Evolutionary conservation across 2,797 vertebrate species (phyloP), one percentile per base, ranked within the genome.

Genomic region (Cryptoprocta ferox): DNA sequence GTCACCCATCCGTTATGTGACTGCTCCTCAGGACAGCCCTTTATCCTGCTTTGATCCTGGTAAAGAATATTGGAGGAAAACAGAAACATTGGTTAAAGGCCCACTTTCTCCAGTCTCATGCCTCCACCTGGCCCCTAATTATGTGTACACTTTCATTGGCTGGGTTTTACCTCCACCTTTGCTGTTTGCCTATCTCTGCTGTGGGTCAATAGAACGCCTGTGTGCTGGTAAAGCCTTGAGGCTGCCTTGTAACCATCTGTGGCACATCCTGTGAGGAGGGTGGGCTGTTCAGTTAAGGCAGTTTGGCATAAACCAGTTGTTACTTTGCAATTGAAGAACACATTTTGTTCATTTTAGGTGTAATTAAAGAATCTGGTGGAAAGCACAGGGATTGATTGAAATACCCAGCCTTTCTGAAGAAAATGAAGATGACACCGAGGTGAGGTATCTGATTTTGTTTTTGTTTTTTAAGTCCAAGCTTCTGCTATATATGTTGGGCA

Each of bases 361-460:
- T 97, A 96, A 89, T 98, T 94, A 98, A 98, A 98, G 98, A 98
- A 94, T 98, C 98, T 97, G 98, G 98, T 97, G 98, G 94, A 79
- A 98, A 98, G 96, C 98, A 98, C 97, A 98, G 97, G 98, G 98
- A 96, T 96, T 98, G 97, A 95, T 98, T 98, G 98, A 98, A 98
- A 98, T 98, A 98, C 98, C 98, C 97, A 98, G 89, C 97, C 98
- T 98, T 95, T 98, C 98, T 97, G 98, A 99, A 98, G 98, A 99
- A 98, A 99, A 98, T 95, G 98, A 98, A 98, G 98, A 98, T 97
- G 98, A 98, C 98, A 98, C 98, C 21, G 98, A 98, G 98, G 98
- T 98, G 98, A 98, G 98, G 98, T 98, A 98, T 97, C 95, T 97
- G 91, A 88, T 78, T 81, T 19, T 65, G 71, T 66, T 3, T 73